phyloP scores from a whole-genome alignment of 1,140 invertebrate genomes.

The Eriocheir sinensis region DNA sequence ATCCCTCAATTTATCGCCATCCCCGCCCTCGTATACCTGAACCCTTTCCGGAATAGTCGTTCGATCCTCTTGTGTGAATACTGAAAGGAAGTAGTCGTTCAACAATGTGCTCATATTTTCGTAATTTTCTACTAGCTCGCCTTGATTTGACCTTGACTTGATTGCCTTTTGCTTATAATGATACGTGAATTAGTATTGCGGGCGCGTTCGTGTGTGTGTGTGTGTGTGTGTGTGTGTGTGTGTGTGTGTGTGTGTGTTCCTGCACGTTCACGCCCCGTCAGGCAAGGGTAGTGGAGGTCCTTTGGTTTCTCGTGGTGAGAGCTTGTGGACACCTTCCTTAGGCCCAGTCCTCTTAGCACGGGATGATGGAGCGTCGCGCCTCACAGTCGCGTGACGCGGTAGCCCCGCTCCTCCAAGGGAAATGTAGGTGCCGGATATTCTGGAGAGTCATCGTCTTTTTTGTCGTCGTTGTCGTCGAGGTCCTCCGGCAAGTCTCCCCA shows the following conservation, averaged over 20 bases:
- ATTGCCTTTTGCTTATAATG: no score
- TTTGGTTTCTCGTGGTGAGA: not conserved
- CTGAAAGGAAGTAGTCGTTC: no score
- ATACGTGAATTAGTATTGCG: not conserved
- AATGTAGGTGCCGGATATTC: not conserved
- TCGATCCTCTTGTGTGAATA: no score
- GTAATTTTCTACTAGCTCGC: no score
- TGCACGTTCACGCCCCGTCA: not conserved
- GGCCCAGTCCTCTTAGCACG: not conserved
- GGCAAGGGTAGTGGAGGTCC: not conserved
- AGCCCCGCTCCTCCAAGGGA: slow-evolving; percentile 9
- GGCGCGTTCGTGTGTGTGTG: not conserved
- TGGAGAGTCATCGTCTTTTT: not conserved
- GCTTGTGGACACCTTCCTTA: not conserved
- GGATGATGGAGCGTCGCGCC: not conserved
- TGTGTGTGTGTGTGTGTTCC: not conserved
- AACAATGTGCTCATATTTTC: no score
- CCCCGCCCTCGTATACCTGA: no score
- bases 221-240: not conserved
- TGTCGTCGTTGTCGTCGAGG: slow-evolving; percentile 26
- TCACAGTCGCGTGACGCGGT: slow-evolving; percentile 55
- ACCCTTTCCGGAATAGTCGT: no score
- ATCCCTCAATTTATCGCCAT: no score
- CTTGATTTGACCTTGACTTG: no score
- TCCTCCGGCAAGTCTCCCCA: slow-evolving; percentile 71